A percentile compares a stretch with the other conserved stretches of the same genome.
phyloP scores from a whole-genome alignment of 2,888 invertebrate genomes.

The Tetragnatha montana region DNA sequence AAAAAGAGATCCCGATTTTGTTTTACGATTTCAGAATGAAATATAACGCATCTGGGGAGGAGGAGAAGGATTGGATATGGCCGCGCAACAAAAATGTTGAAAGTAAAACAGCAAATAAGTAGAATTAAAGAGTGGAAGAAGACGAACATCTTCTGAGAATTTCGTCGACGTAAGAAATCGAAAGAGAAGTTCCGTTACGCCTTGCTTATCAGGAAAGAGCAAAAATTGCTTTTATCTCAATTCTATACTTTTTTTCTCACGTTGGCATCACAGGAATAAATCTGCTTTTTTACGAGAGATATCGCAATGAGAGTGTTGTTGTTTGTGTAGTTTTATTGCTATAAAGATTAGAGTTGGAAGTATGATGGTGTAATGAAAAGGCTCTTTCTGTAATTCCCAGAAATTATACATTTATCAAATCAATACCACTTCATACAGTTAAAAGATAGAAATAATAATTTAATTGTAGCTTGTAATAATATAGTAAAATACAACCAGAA shows the following conservation, averaged over 20 bases:
- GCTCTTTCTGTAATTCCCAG: too few relatives aligned
- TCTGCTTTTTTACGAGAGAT: slow-evolving; percentile 9
- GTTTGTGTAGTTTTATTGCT: too few relatives aligned
- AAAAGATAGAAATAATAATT: too few relatives aligned
- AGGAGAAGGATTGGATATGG: background rate
- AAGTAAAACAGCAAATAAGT: slow-evolving; percentile 12
- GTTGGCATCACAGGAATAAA: slow-evolving; percentile 1
- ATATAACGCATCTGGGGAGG: background rate
- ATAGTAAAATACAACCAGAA: too few relatives aligned
- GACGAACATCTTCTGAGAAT: slow-evolving; percentile 19
- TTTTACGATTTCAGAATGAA: background rate
- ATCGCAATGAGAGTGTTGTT: too few relatives aligned
- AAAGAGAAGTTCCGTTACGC: slow-evolving; percentile 23
- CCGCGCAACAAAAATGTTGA: background rate
- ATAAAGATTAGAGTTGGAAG: too few relatives aligned
- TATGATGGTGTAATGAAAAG: too few relatives aligned
- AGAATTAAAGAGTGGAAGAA: background rate
- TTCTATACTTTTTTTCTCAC: background rate
- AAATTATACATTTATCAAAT: too few relatives aligned
- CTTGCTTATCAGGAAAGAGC: slow-evolving; percentile 28
- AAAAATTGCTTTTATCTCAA: slow-evolving; percentile 21
- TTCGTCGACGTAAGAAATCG: slow-evolving; percentile 9
- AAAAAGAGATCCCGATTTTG: slow-evolving; percentile 17
- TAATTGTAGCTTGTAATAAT: too few relatives aligned
- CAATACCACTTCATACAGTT: too few relatives aligned